Conservation (phyloP, 2,888 invertebrate genomes). For the Scaptomyza flava region DNA sequence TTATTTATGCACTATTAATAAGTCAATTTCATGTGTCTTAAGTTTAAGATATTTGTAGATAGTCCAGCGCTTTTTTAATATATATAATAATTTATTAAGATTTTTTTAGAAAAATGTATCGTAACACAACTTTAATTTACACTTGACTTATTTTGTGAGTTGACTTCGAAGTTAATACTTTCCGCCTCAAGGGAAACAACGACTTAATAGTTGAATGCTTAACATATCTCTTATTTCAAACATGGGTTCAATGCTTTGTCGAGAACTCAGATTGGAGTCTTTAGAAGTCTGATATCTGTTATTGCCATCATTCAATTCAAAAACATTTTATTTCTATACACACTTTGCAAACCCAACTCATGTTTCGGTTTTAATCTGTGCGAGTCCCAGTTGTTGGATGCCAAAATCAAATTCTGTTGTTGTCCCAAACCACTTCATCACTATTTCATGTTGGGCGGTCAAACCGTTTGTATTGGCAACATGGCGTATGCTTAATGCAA, state of each 20-base stretch:
- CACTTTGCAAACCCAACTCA: slow-evolving; percentile 36
- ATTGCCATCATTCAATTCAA: slow-evolving; percentile 46
- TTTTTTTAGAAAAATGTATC: too few relatives aligned
- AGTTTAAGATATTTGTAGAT: not conserved
- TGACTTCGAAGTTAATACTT: not conserved
- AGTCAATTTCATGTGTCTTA: not conserved
- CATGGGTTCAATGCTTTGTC: slow-evolving; percentile 2
- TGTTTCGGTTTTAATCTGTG: slow-evolving; percentile 43
- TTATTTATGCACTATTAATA: not conserved
- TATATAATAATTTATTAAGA: too few relatives aligned
- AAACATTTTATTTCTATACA: slow-evolving; percentile 39
- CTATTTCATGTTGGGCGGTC: slow-evolving; percentile 34
- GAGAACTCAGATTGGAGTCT: not conserved
- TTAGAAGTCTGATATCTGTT: slow-evolving; percentile 32
- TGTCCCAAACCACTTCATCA: slow-evolving; percentile 42
- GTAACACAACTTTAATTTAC: too few relatives aligned
- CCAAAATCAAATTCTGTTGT: slow-evolving; percentile 38
- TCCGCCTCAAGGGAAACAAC: not conserved
- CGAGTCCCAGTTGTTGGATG: slow-evolving; percentile 38
- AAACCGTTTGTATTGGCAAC: slow-evolving; percentile 71
- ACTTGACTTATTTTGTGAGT: too few relatives aligned
- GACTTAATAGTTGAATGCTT: not conserved
- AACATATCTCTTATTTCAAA: not conserved
- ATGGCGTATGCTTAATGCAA: slow-evolving; percentile 76
- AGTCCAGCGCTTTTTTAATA: too few relatives aligned